Percentiles rank a stretch among this genome's conserved stretches.
Conservation (phyloP, 1,140 invertebrate genomes). For the Drosophila bocqueti region DNA sequence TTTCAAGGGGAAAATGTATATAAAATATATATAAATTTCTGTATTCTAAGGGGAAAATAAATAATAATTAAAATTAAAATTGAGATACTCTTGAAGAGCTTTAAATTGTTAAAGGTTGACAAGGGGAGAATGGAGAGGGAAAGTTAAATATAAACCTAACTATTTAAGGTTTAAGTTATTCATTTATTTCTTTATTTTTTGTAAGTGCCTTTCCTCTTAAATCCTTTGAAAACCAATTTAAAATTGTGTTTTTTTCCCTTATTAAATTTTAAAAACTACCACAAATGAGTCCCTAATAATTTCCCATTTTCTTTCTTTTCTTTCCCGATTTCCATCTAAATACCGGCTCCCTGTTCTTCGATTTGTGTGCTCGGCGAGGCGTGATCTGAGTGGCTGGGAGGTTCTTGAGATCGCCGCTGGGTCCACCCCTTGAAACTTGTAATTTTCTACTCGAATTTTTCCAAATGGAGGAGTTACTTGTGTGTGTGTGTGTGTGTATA, state of each 20-base stretch:
- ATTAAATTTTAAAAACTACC: too few relatives aligned
- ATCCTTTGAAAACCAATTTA: not conserved
- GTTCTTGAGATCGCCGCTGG: constrained; percentile 7
- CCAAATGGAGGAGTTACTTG: constrained; percentile 36
- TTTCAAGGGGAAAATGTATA: too few relatives aligned
- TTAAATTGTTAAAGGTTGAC: too few relatives aligned
- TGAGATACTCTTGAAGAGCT: too few relatives aligned
- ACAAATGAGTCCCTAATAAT: not conserved
- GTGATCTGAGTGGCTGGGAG: constrained; percentile 26
- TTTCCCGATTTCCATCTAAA: constrained; percentile 4
- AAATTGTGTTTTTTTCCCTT: too few relatives aligned
- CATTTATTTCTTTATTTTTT: not conserved
- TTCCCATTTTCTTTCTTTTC: not conserved
- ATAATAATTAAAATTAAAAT: too few relatives aligned
- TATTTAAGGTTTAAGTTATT: too few relatives aligned
- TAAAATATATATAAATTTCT: too few relatives aligned
- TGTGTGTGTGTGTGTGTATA: constrained; percentile 13
- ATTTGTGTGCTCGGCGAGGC: constrained; percentile 65
- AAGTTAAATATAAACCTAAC: too few relatives aligned
- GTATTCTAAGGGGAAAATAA: too few relatives aligned
- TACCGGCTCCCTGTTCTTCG: constrained; percentile 35
- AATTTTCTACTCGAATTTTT: constrained; percentile 27
- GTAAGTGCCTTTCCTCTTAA: not conserved
- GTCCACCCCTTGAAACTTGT: constrained; percentile 27
- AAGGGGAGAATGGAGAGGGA: too few relatives aligned